Percentiles rank a stretch among this genome's conserved stretches.
These are phyloP conservation scores for Smutsia temminckii DNA, from an alignment of 2,797 vertebrate genomes.

Conservation along the genomic window DNA sequence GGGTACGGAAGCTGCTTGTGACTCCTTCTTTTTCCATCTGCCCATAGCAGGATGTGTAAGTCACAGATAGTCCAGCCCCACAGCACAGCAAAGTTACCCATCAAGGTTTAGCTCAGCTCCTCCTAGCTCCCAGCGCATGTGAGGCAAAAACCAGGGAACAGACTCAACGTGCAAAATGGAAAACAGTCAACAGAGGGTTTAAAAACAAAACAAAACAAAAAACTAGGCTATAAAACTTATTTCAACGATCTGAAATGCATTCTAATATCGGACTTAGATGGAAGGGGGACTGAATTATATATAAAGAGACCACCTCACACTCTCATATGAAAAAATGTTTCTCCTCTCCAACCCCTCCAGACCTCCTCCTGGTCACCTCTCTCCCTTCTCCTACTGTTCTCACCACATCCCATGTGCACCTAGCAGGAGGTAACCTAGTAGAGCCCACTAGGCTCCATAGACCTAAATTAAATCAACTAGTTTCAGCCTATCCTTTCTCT, in stretches of 20 bases:
- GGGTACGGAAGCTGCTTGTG: neutral
- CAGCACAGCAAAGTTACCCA: neutral
- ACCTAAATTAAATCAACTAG: neutral
- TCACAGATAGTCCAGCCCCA: neutral
- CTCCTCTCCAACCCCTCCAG: neutral
- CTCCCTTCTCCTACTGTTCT: no score
- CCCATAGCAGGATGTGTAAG: neutral
- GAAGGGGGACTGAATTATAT: neutral
- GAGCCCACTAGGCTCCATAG: neutral
- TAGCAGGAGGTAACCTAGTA: neutral
- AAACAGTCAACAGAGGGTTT: no score
- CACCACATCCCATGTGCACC: neutral
- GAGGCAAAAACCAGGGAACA: neutral
- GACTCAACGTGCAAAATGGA: neutral
- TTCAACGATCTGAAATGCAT: neutral
- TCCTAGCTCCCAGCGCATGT: neutral
- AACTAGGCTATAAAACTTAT: neutral
- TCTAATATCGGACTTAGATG: neutral
- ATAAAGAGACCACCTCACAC: neutral
- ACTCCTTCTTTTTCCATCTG: neutral
- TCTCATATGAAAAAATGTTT: neutral
- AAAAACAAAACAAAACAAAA: neutral
- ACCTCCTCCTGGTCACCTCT: neutral
- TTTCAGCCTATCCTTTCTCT: neutral
- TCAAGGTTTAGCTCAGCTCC: neutral